Percentiles rank a stretch among this genome's conserved stretches.
Conservation (phyloP, 2,113 vertebrate genomes). For the Oryzias melastigma region DNA sequence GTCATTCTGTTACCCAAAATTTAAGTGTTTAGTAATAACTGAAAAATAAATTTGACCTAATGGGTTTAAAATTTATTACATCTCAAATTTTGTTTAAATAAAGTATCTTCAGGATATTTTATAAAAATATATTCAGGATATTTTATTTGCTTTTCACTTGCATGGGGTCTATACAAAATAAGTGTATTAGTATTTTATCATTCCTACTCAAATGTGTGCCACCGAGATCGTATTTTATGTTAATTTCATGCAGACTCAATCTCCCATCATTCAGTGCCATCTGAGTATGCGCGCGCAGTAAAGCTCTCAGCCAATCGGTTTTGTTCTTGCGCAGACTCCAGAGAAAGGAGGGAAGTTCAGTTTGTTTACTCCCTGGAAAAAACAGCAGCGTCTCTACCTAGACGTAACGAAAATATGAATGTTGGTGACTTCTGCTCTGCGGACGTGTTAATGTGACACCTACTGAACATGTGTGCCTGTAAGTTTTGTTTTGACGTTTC, state of each 20-base stretch:
- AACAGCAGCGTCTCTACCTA: neutral
- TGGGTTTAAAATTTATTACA: no score
- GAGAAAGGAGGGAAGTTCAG: constrained; percentile 60
- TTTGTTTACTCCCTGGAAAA: constrained; percentile 20
- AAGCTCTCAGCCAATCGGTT: constrained; percentile 50
- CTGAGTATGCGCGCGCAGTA: no score
- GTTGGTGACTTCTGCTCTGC: neutral
- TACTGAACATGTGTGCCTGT: constrained; percentile 14
- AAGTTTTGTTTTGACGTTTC: constrained; percentile 20
- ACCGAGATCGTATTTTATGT: neutral
- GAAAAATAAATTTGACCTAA: no score
- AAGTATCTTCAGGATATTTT: no score
- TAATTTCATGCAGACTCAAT: constrained; percentile 22
- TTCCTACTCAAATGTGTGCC: neutral
- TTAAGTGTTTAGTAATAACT: no score
- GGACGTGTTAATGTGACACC: neutral
- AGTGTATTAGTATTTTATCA: neutral
- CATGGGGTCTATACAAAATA: neutral
- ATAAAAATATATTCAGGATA: no score
- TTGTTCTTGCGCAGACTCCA: constrained; percentile 24
- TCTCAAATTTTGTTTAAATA: no score
- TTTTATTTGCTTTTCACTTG: no score
- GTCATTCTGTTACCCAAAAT: no score
- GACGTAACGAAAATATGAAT: neutral
- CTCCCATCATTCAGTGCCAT: constrained; percentile 37